These are phyloP conservation scores for Micromesistius poutassou DNA, from an alignment of 2,797 vertebrate genomes.

Conservation along the genomic window DNA sequence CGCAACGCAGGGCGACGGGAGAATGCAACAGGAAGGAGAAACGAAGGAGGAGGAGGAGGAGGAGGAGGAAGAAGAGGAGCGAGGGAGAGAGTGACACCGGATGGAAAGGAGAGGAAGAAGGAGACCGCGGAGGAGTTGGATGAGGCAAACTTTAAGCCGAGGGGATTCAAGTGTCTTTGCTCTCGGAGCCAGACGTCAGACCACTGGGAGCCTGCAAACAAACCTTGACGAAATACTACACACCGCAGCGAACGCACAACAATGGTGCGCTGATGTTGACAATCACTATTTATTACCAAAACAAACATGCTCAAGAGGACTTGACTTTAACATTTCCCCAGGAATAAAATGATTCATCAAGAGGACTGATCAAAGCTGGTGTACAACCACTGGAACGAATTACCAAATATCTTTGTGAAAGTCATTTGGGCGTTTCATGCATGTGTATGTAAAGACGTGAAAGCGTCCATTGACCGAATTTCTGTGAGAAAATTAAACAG, in stretches of 20 bases:
- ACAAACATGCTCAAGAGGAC: background rate
- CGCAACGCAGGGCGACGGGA: constrained; percentile 25
- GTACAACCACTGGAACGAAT: background rate
- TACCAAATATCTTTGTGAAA: background rate
- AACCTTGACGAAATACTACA: background rate
- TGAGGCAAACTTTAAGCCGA: constrained; percentile 22
- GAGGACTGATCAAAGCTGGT: background rate
- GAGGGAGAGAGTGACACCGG: background rate
- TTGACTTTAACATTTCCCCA: background rate
- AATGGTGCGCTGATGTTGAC: background rate
- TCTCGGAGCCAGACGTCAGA: background rate
- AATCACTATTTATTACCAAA: background rate
- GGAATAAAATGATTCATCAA: background rate
- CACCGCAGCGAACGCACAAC: too few relatives aligned
- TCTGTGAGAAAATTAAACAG: background rate
- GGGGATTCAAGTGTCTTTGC: background rate
- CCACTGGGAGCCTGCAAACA: background rate
- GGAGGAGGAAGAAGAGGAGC: background rate
- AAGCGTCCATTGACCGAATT: too few relatives aligned
- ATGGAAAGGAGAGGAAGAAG: background rate
- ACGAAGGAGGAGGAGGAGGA: constrained; percentile 16
- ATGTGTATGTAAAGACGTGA: too few relatives aligned
- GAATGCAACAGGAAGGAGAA: constrained; percentile 18
- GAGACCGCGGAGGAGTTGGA: constrained; percentile 20
- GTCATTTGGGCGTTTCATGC: background rate